Conservation (phyloP, 2,113 vertebrate species). For the Chaetorhynchus papuensis region DNA sequence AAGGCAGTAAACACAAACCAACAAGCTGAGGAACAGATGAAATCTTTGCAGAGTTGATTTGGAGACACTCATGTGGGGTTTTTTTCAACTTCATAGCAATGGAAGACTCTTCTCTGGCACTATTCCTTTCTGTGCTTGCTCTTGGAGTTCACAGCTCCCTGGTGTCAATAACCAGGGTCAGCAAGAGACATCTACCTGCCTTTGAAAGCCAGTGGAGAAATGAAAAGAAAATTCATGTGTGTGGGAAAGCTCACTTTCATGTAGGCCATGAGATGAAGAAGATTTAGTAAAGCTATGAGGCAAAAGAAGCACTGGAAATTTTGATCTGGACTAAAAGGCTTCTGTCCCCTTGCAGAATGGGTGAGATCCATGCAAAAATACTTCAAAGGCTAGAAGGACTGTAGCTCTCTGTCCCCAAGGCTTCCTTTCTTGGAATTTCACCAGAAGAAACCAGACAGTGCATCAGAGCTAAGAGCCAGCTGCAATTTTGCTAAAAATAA, state of each 20-base stretch:
- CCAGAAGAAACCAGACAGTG: not conserved
- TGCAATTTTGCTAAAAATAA: slow-evolving; percentile 8
- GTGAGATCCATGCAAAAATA: not conserved
- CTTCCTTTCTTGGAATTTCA: not conserved
- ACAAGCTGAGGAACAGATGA: not conserved
- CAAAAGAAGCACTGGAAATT: not conserved
- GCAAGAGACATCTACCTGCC: not conserved
- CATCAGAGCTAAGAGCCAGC: not conserved
- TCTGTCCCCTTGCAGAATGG: not conserved
- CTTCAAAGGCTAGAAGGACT: not conserved
- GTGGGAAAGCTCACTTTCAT: not conserved
- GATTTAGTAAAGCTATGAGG: not conserved
- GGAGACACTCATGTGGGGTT: not conserved
- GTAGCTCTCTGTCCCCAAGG: not conserved
- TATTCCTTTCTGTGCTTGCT: not conserved
- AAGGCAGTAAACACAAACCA: not conserved
- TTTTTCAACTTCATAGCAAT: not conserved
- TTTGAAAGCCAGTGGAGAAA: not conserved
- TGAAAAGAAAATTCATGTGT: not conserved
- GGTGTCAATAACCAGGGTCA: not conserved
- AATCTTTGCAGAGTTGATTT: not conserved
- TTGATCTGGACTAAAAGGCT: not conserved
- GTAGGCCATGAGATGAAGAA: not conserved
- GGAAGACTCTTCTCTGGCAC: not conserved
- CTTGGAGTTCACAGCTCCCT: not conserved